These are phyloP conservation scores for Entomobrya multifasciata DNA, from an alignment of 2,888 invertebrate species.

Conservation along the genomic window DNA sequence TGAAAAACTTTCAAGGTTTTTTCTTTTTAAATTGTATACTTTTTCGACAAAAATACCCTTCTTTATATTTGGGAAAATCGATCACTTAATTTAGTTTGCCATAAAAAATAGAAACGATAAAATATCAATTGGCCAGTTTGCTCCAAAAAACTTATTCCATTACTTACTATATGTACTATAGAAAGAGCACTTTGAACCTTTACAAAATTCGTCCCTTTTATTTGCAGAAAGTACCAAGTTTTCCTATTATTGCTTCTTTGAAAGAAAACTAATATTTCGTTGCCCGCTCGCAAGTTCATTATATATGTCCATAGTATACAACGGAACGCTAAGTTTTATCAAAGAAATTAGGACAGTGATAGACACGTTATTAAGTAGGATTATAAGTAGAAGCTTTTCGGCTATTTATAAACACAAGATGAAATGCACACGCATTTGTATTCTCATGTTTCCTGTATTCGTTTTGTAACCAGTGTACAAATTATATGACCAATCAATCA, in stretches of 20 bases:
- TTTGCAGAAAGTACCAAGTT: neutral
- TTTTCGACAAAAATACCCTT: neutral
- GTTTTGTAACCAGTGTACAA: conserved; percentile 75
- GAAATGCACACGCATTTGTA: neutral
- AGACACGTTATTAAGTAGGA: too few species aligned
- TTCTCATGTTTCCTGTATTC: conserved; percentile 69
- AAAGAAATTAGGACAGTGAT: too few species aligned
- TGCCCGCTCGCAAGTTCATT: too few species aligned
- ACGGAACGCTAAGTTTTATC: too few species aligned
- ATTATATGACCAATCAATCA: conserved; percentile 74
- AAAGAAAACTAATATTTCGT: too few species aligned
- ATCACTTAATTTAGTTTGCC: neutral
- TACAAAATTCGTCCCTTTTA: neutral
- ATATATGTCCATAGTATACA: too few species aligned
- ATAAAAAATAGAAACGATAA: conserved; percentile 3
- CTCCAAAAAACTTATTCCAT: neutral
- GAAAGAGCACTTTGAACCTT: too few species aligned
- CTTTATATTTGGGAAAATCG: too few species aligned
- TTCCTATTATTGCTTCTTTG: too few species aligned
- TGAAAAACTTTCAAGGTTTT: neutral
- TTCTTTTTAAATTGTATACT: neutral
- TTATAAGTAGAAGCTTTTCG: neutral
- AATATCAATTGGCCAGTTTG: neutral
- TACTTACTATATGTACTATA: too few species aligned
- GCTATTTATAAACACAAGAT: neutral